Evolutionary conservation across 1,140 invertebrate genomes (phyloP).

Genomic region (Bactericera cockerelli): DNA sequence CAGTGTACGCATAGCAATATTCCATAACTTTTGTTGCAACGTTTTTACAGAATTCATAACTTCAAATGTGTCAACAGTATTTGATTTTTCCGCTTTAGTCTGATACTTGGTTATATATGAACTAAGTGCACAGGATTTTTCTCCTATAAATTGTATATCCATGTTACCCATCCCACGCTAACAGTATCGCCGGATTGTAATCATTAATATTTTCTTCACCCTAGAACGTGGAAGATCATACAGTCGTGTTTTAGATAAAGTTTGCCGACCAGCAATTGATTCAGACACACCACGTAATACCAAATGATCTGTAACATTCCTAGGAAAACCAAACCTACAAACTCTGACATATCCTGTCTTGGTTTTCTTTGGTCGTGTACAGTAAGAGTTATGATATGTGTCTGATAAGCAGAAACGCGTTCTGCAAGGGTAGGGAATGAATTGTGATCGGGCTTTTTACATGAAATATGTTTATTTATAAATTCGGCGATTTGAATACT

Average conservation of each 20-base stretch:
- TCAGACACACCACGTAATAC: background rate
- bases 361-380: background rate
- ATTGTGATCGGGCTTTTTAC: background rate
- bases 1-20: conserved; percentile 18
- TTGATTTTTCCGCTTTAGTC: conserved; percentile 20
- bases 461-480: background rate
- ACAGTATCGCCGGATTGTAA: background rate
- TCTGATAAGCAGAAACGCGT: background rate
- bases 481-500: background rate
- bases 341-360: background rate
- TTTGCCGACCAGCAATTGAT: background rate
- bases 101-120: conserved; percentile 21
- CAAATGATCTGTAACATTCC: background rate
- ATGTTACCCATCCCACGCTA: background rate
- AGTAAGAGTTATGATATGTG: background rate
- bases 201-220: background rate
- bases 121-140: background rate
- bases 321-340: background rate
- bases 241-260: background rate
- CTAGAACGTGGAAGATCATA: conserved; percentile 15
- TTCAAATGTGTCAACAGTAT: conserved; percentile 16
- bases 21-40: conserved; percentile 17
- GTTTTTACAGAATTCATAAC: conserved; percentile 19
- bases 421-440: background rate
- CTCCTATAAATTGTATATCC: background rate